Evolutionary conservation across 2,888 invertebrate genomes (phyloP).

Genomic region (Tuberolachnus salignus): DNA sequence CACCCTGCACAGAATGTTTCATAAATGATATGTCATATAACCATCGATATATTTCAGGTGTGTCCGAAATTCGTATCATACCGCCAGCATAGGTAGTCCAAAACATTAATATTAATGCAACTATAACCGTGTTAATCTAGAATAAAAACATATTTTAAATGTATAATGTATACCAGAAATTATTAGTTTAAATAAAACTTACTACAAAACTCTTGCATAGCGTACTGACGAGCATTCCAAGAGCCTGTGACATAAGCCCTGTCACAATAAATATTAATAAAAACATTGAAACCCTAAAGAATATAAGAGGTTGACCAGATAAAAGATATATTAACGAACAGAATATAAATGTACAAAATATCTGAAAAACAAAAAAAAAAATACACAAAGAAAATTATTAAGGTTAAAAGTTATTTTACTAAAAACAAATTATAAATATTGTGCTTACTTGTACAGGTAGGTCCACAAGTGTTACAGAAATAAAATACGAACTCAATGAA

Average conservation of each 20-base stretch:
- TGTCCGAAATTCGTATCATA: conserved; percentile 51
- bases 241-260: conserved; percentile 82
- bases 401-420: background rate
- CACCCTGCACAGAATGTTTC: conserved; percentile 54
- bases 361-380: conserved; percentile 60
- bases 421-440: conserved; percentile 11
- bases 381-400: background rate
- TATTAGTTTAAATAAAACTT: background rate
- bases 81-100: conserved; percentile 53
- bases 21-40: conserved; percentile 51
- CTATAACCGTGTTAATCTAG: conserved; percentile 36
- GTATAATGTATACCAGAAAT: background rate
- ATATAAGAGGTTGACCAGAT: conserved; percentile 83
- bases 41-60: conserved; percentile 52
- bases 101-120: conserved; percentile 49
- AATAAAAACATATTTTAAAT: conserved; percentile 18
- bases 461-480: conserved; percentile 79
- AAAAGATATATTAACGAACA: conserved; percentile 81
- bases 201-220: conserved; percentile 44
- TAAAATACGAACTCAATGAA: conserved; percentile 80
- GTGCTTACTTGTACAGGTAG: conserved; percentile 74
- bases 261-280: conserved; percentile 76
- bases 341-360: conserved; percentile 76
- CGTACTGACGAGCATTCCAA: conserved; percentile 85
- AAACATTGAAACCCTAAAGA: conserved; percentile 74